Conservation (phyloP, 2,888 invertebrate species). For the Nemapogon koenigi region DNA sequence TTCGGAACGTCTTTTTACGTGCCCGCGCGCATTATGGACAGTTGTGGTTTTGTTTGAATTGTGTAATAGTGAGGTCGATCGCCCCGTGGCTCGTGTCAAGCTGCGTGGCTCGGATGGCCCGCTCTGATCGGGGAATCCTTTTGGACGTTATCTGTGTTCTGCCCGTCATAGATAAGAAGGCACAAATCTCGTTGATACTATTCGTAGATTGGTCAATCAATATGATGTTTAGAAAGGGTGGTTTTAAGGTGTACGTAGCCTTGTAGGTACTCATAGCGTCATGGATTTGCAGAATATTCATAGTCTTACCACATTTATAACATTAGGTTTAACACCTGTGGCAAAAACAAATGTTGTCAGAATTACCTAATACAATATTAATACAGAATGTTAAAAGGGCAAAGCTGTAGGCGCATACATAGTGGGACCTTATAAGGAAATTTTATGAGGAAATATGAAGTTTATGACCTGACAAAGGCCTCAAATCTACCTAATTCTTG, state of each 20-base stretch:
- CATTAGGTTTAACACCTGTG: no score
- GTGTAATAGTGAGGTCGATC: constrained; percentile 39
- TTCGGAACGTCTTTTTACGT: constrained; percentile 28
- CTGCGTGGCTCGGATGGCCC: constrained; percentile 15
- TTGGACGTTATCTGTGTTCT: constrained; percentile 21
- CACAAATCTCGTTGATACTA: neutral
- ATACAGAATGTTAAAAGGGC: no score
- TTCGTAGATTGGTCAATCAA: neutral
- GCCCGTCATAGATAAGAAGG: constrained; percentile 5
- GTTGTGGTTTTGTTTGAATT: constrained; percentile 34
- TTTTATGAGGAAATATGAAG: neutral
- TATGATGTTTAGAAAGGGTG: neutral
- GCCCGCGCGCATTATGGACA: constrained; percentile 37
- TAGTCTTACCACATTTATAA: no score
- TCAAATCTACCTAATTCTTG: no score
- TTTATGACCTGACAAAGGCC: neutral
- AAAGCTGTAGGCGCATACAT: no score
- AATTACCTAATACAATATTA: no score
- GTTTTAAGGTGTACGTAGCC: neutral
- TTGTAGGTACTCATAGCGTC: no score
- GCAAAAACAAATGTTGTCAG: no score
- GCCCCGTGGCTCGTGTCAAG: constrained; percentile 33
- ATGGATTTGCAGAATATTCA: no score
- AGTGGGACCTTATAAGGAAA: no score
- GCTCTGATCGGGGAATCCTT: constrained; percentile 19